Conservation (phyloP, 1,140 invertebrate species). For the Solenopsis invicta region DNA sequence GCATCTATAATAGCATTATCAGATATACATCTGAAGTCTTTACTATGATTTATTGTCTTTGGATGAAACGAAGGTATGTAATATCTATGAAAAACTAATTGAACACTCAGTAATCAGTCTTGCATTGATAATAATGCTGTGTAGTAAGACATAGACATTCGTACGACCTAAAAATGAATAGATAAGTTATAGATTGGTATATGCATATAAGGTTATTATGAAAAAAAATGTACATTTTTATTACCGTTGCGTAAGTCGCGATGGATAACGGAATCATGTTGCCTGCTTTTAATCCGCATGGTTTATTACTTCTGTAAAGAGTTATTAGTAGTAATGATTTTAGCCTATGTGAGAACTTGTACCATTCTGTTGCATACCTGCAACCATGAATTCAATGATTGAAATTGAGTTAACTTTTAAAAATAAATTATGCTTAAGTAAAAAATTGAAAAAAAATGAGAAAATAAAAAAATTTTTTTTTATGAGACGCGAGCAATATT, state of each 20-base stretch:
- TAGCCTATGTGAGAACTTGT: too few relatives aligned
- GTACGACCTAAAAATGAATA: constrained; percentile 6
- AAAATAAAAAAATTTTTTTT: neutral
- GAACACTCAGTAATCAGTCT: neutral
- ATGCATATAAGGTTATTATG: neutral
- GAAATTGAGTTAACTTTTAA: neutral
- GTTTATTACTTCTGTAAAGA: too few relatives aligned
- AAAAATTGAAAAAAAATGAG: neutral
- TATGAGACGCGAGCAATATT: neutral
- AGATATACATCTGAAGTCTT: neutral
- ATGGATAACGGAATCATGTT: too few relatives aligned
- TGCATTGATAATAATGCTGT: constrained; percentile 24
- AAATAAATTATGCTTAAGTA: neutral
- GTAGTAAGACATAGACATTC: constrained; percentile 28
- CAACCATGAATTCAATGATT: neutral
- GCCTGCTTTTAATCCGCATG: too few relatives aligned
- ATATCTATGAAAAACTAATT: neutral
- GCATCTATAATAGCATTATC: neutral
- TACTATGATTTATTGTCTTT: neutral
- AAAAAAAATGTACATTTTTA: neutral
- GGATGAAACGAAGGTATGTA: neutral
- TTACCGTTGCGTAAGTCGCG: too few relatives aligned
- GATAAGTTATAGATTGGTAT: neutral
- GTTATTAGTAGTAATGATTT: too few relatives aligned
- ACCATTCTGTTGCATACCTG: too few relatives aligned